A percentile compares a stretch with the other conserved stretches of the same genome.
Evolutionary conservation across 2,113 vertebrate species (phyloP).

Genomic region (Xiphophorus maculatus): DNA sequence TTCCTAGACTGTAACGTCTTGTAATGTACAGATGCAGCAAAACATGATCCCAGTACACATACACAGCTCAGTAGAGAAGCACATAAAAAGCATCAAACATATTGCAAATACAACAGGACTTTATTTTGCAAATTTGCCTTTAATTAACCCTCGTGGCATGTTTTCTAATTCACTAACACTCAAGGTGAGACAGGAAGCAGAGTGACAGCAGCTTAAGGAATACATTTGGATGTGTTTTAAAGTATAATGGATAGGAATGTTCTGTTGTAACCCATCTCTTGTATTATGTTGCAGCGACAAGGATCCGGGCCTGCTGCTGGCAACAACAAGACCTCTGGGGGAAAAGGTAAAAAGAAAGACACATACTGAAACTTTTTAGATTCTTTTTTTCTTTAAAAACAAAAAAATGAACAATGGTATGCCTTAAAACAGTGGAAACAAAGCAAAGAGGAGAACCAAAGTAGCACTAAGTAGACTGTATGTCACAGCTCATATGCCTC

Average conservation of each 20-base stretch:
- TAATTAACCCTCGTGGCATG: too few relatives aligned
- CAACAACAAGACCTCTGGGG: conserved; percentile 90
- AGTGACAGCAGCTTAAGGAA: too few relatives aligned
- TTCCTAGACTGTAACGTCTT: too few relatives aligned
- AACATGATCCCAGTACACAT: too few relatives aligned
- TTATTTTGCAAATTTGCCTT: too few relatives aligned
- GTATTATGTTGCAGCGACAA: conserved; percentile 84
- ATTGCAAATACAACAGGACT: too few relatives aligned
- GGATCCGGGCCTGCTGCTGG: conserved; percentile 86
- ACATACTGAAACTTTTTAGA: not conserved
- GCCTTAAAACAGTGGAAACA: not conserved
- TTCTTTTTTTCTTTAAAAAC: not conserved
- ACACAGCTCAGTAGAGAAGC: too few relatives aligned
- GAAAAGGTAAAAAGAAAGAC: conserved; percentile 84
- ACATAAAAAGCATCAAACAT: too few relatives aligned
- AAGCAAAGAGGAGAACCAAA: not conserved
- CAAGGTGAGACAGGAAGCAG: too few relatives aligned
- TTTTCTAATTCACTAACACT: too few relatives aligned
- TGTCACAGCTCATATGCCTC: conserved; percentile 11
- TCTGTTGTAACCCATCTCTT: not conserved
- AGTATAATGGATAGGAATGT: not conserved
- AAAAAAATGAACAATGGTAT: not conserved
- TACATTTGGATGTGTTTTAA: not conserved
- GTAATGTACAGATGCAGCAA: too few relatives aligned
- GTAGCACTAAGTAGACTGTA: conserved; percentile 10